These are phyloP conservation scores for Sandelia bainsii DNA, from an alignment of 2,797 vertebrate species.

Conservation along the genomic window DNA sequence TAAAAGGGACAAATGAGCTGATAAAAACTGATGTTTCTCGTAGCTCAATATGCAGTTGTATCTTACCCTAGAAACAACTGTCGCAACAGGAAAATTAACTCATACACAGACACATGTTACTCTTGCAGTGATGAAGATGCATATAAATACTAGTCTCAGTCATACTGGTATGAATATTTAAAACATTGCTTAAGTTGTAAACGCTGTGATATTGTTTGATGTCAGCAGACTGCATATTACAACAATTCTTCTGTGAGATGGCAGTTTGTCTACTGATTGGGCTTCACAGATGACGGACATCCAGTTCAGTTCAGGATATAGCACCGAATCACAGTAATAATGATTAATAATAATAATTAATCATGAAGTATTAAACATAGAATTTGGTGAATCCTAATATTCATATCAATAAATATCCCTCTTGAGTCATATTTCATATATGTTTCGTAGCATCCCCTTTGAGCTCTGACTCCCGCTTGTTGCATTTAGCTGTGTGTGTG, in stretches of 20 bases:
- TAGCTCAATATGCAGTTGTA: not conserved
- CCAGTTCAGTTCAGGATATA: too few species aligned
- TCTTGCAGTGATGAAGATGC: constrained; percentile 14
- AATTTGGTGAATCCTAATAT: not conserved
- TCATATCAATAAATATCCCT: not conserved
- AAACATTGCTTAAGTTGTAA: not conserved
- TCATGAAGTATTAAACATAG: not conserved
- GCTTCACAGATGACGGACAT: not conserved
- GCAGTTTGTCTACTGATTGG: too few species aligned
- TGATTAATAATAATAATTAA: too few species aligned
- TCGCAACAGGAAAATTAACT: not conserved
- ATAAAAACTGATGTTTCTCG: not conserved
- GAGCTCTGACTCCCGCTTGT: constrained; percentile 24
- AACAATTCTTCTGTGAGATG: not conserved
- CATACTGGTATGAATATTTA: constrained; percentile 4
- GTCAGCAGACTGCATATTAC: not conserved
- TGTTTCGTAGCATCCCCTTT: constrained; percentile 8
- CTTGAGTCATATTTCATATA: not conserved
- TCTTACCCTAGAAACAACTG: not conserved
- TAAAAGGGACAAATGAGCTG: not conserved
- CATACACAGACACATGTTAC: not conserved
- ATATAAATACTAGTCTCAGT: not conserved
- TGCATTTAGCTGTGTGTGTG: constrained; percentile 27
- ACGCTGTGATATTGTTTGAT: not conserved
- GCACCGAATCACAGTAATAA: too few species aligned